These are phyloP conservation scores for Epinephelus moara DNA, from an alignment of 2,113 vertebrate genomes.

Conservation along the genomic window DNA sequence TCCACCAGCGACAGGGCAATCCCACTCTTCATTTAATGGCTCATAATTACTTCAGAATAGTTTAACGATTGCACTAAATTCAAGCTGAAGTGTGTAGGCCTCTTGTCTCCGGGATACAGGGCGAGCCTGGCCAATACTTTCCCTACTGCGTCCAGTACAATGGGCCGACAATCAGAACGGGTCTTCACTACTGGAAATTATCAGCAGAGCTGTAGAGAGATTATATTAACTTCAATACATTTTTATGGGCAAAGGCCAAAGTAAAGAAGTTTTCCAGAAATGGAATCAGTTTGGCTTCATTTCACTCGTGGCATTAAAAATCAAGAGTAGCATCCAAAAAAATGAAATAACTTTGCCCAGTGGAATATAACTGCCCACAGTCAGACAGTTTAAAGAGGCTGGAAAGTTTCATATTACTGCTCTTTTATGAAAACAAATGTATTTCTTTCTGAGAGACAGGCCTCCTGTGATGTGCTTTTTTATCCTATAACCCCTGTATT, in stretches of 20 bases:
- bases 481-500: conserved; percentile 40
- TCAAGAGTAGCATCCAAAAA: conserved; percentile 52
- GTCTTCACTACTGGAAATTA: conserved; percentile 48
- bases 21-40: conserved; percentile 76
- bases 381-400: conserved; percentile 71
- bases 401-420: conserved; percentile 68
- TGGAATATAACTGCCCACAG: conserved; percentile 60
- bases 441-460: conserved; percentile 63
- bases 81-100: conserved; percentile 74
- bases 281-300: conserved; percentile 55
- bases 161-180: conserved; percentile 19
- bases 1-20: conserved; percentile 69
- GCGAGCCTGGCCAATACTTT: conserved; percentile 43
- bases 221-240: conserved; percentile 42
- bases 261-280: conserved; percentile 63
- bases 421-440: conserved; percentile 67
- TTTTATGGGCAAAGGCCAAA: conserved; percentile 35
- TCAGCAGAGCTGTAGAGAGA: conserved; percentile 47
- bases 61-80: conserved; percentile 73
- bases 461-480: conserved; percentile 54
- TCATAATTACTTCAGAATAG: conserved; percentile 78
- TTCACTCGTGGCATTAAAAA: conserved; percentile 51
- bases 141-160: conserved; percentile 12
- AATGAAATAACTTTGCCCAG: conserved; percentile 47
- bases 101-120: conserved; percentile 71